Evolutionary conservation across 2,888 invertebrate species (phyloP), one percentile per base, ranked within the genome.

Genomic region (Crepidodera aurea): DNA sequence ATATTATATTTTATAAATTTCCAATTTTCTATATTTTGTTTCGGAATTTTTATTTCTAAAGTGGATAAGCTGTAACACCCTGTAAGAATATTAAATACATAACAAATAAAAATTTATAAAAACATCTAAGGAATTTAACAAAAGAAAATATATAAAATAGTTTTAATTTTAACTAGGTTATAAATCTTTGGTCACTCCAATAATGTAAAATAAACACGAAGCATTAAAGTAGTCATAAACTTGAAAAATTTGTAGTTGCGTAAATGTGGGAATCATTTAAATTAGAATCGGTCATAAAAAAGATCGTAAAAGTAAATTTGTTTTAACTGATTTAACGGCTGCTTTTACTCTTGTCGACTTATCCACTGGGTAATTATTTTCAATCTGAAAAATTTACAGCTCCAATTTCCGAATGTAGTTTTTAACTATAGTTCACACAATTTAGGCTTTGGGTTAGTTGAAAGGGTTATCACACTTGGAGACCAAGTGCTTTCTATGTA

Each of bases 221-320:
- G 27, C 27, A 48, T 44, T 51, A 48, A 60, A 60, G 29, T 42
- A 13, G 62, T 44, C 18, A 34, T 62, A 62, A 62, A 62, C 18
- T 42, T 13, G 48, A 53, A 53, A 58, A 62, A 62, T 53, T 61
- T 62, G 58, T 58, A 58, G 15, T 53, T 62, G 37, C 40, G 62
- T 58, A 57, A 50, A 62, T 62, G 58, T 59, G 51, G 54, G 50
- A 54, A 42, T 58, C 44, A 59, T 62, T 58, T 34, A 58, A 62
- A 62, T 62, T 62, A 58, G 62, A 51, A 62, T 29, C 37, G 54
- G 34, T 29, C 62, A 50, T 62, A 65, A 65, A 65, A 65, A 58
- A 40, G 51, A 40, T 54, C 65, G 62, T 65, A 56, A 62, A 65
- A 65, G 40, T 16, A 55, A 55, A 65, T 65, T 65, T 46, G 65